A percentile compares a stretch with the other conserved stretches of the same genome.
phyloP scores from a whole-genome alignment of 2,113 vertebrate genomes.

The Brachyistius frenatus region DNA sequence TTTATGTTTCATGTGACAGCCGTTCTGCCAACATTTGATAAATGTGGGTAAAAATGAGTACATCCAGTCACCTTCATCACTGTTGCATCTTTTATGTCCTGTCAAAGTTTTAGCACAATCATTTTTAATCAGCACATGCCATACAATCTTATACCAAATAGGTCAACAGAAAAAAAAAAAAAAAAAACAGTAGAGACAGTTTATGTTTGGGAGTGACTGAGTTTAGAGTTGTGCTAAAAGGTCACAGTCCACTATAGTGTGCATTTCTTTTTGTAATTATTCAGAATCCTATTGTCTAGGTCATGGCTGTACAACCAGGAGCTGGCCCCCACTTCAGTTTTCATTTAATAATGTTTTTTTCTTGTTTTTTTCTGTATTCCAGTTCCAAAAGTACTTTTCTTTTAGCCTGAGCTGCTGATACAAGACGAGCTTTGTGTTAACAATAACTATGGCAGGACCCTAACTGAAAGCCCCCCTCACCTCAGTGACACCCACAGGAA shows the following conservation, averaged over 20 bases:
- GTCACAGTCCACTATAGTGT: not conserved
- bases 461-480: constrained; percentile 24
- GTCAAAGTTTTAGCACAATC: constrained; percentile 17
- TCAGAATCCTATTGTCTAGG: constrained; percentile 6
- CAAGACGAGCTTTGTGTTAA: constrained; percentile 24
- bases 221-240: not conserved
- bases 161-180: not conserved
- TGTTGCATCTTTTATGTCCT: constrained; percentile 13
- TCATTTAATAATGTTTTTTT: not conserved
- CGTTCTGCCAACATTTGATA: constrained; percentile 31
- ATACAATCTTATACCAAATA: constrained; percentile 9
- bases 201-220: not conserved
- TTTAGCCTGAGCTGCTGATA: constrained; percentile 22
- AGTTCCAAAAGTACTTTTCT: not conserved
- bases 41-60: constrained; percentile 44
- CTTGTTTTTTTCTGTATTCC: not conserved
- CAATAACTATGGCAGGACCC: constrained; percentile 8
- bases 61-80: constrained; percentile 45
- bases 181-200: not conserved
- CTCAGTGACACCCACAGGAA: constrained; percentile 49
- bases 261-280: not conserved
- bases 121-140: constrained; percentile 17
- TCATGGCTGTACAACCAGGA: not conserved
- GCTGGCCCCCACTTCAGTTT: not conserved
- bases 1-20: constrained; percentile 56